A percentile compares a stretch with the other conserved stretches of the same genome.
These are phyloP conservation scores for Anolis carolinensis DNA, from an alignment of 2,113 vertebrate genomes.

Conservation along the genomic window DNA sequence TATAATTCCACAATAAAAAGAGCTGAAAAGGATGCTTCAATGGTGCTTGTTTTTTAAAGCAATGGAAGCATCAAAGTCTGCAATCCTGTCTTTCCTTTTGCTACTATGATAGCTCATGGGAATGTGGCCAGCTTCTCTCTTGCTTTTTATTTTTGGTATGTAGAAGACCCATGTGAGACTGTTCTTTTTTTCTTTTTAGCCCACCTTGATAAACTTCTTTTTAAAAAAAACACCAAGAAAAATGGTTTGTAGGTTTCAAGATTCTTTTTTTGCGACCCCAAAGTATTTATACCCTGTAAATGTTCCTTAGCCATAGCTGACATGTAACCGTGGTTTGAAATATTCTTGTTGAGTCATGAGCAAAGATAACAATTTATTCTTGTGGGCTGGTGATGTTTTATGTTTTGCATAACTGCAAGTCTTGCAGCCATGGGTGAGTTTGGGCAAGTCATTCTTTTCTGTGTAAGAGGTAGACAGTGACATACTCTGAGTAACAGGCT, in stretches of 20 bases:
- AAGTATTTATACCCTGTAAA: slow-evolving; percentile 16
- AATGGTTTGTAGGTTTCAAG: slow-evolving; percentile 19
- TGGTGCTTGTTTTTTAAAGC: neutral
- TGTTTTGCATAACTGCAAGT: too few species aligned
- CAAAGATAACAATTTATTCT: neutral
- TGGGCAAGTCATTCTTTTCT: too few species aligned
- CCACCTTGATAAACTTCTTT: neutral
- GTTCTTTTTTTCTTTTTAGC: neutral
- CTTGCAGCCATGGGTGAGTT: too few species aligned
- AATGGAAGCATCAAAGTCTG: slow-evolving; percentile 15
- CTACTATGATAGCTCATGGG: slow-evolving; percentile 28
- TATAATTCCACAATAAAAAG: slow-evolving; percentile 17
- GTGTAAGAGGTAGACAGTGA: too few species aligned
- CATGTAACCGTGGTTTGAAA: neutral
- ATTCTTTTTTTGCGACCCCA: neutral
- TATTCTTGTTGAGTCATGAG: slow-evolving; percentile 17
- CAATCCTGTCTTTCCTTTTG: slow-evolving; percentile 20
- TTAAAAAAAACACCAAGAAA: slow-evolving; percentile 21
- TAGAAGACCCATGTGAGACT: neutral
- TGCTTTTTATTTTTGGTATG: slow-evolving; percentile 15
- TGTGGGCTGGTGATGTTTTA: too few species aligned
- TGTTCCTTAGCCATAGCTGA: slow-evolving; percentile 20
- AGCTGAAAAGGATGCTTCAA: neutral
- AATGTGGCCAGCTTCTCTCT: slow-evolving; percentile 20
- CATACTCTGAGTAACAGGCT: too few species aligned